Conservation (phyloP, 2,888 invertebrate species). For the Uloborus plumipes region DNA sequence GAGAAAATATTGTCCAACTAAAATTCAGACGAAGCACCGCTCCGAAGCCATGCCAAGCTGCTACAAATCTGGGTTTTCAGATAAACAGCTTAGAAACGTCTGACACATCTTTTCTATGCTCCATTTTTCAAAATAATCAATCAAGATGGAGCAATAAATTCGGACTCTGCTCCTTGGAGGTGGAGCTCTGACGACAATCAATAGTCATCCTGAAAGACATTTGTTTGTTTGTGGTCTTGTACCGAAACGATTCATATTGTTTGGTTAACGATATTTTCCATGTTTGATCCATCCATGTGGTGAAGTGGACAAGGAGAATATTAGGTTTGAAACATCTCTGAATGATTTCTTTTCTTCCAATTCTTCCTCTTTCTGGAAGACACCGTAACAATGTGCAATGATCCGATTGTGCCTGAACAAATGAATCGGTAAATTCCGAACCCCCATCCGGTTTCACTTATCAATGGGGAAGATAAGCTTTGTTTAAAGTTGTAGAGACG, state of each 20-base stretch:
- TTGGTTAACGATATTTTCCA: constrained; percentile 37
- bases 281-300: constrained; percentile 43
- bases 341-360: no score
- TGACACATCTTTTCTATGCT: constrained; percentile 49
- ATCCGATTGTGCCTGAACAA: no score
- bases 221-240: constrained; percentile 54
- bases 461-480: no score
- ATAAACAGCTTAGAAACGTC: constrained; percentile 51
- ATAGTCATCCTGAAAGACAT: constrained; percentile 44
- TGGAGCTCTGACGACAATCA: constrained; percentile 32
- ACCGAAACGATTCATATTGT: constrained; percentile 36
- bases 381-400: no score
- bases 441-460: no score
- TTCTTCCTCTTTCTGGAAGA: no score
- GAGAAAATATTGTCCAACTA: constrained; percentile 49
- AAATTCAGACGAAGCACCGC: constrained; percentile 22
- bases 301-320: constrained; percentile 29
- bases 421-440: no score
- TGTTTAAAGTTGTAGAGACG: no score
- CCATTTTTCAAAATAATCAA: constrained; percentile 64
- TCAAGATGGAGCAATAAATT: constrained; percentile 59
- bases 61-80: constrained; percentile 59
- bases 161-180: constrained; percentile 46
- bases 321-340: background rate
- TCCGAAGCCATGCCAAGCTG: constrained; percentile 50